phyloP scores from a whole-genome alignment of 64 coral and sea anemone species.

The Stichodactyla helianthus region DNA sequence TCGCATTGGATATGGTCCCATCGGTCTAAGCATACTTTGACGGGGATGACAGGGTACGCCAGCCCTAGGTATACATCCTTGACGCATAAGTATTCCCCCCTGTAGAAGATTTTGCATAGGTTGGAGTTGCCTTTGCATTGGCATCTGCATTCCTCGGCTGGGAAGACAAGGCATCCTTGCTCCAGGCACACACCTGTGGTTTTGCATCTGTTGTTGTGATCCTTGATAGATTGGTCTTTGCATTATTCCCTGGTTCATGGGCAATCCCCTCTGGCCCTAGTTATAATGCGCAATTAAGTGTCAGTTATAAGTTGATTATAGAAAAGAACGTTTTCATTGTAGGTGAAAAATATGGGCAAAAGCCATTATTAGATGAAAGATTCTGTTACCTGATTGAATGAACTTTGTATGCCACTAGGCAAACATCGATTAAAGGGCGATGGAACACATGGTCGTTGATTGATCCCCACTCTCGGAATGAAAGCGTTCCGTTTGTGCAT shows the following conservation, averaged over 20 bases:
- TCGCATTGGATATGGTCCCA: neutral
- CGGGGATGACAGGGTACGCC: neutral
- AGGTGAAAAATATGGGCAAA: too few relatives aligned
- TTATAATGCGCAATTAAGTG: neutral
- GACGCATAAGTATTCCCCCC: neutral
- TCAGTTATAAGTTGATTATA: too few relatives aligned
- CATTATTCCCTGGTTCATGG: neutral
- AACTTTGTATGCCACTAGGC: neutral
- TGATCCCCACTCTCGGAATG: constrained; percentile 6
- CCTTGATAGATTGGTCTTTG: neutral
- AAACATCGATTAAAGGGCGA: neutral
- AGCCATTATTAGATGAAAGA: too few relatives aligned
- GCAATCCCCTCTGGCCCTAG: neutral
- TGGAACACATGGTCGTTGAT: neutral
- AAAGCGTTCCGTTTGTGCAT: constrained; percentile 17
- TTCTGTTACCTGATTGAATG: neutral
- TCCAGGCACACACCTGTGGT: neutral
- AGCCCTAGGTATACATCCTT: neutral
- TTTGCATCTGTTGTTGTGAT: too few relatives aligned
- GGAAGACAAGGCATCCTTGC: neutral
- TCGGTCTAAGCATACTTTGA: neutral
- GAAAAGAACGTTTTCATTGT: too few relatives aligned
- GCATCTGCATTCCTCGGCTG: neutral
- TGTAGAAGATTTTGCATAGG: neutral
- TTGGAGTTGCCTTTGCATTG: neutral